phyloP scores from a whole-genome alignment of 2,888 invertebrate species.

The Drosophila fulvimacula region DNA sequence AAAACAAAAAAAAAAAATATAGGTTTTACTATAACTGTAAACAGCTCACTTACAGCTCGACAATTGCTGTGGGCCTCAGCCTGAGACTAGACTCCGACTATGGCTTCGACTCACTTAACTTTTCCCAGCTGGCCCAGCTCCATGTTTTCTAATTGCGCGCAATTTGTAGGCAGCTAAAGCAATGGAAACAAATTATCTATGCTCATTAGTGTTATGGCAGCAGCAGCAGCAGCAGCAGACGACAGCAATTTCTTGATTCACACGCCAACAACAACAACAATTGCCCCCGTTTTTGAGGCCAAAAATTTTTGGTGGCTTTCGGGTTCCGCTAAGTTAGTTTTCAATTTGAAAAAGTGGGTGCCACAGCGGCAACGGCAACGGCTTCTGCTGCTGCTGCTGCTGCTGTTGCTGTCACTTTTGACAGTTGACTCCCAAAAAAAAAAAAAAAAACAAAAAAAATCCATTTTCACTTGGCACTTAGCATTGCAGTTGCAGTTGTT shows the following conservation, averaged over 20 bases:
- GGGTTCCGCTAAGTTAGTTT: slow-evolving; percentile 81
- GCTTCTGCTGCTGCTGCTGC: slow-evolving; percentile 32
- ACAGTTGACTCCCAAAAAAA: slow-evolving; percentile 76
- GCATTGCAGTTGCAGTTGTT: slow-evolving; percentile 60
- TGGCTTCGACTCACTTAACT: slow-evolving; percentile 29
- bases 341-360: slow-evolving; percentile 76
- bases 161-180: slow-evolving; percentile 59
- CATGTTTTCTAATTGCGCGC: slow-evolving; percentile 66
- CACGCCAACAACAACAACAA: slow-evolving; percentile 54
- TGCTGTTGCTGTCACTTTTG: slow-evolving; percentile 75
- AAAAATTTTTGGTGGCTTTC: slow-evolving; percentile 33
- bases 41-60: slow-evolving; percentile 39
- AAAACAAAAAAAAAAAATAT: background rate
- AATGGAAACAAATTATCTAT: slow-evolving; percentile 66
- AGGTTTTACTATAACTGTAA: slow-evolving; percentile 40
- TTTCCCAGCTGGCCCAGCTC: slow-evolving; percentile 43
- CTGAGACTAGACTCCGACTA: background rate
- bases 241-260: slow-evolving; percentile 62
- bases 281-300: slow-evolving; percentile 40
- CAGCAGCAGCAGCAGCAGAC: slow-evolving; percentile 34
- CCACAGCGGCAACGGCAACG: slow-evolving; percentile 57
- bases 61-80: slow-evolving; percentile 4
- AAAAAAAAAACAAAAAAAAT: slow-evolving; percentile 40
- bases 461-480: slow-evolving; percentile 80
- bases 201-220: slow-evolving; percentile 64